A percentile compares a stretch with the other conserved stretches of the same genome.
Conservation (phyloP, 2,113 vertebrate species). For the Misgurnus anguillicaudatus region DNA sequence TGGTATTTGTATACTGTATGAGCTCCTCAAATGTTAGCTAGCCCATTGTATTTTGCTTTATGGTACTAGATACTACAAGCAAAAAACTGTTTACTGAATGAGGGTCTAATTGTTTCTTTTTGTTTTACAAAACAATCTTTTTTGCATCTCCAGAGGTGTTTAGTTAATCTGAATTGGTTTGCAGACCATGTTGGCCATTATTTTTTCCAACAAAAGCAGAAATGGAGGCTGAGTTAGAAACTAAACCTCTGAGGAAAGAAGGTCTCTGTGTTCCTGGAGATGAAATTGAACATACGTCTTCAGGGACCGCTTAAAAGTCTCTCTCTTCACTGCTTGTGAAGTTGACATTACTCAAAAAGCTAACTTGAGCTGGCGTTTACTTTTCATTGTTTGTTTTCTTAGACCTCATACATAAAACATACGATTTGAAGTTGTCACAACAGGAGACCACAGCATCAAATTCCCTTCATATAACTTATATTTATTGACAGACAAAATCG, state of each 20-base stretch:
- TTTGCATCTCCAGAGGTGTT: not conserved
- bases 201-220: conserved; percentile 28
- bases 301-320: conserved; percentile 56
- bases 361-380: conserved; percentile 53
- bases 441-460: conserved; percentile 48
- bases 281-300: conserved; percentile 39
- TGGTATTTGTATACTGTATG: too few relatives aligned
- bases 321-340: conserved; percentile 42
- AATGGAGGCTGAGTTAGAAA: not conserved
- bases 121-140: too few relatives aligned
- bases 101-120: not conserved
- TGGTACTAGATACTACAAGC: too few relatives aligned
- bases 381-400: conserved; percentile 55
- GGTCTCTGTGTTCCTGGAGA: conserved; percentile 40
- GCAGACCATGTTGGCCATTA: not conserved
- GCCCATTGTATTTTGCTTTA: too few relatives aligned
- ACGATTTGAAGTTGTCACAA: conserved; percentile 46
- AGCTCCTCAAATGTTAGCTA: too few relatives aligned
- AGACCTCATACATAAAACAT: conserved; percentile 62
- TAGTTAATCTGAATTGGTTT: not conserved
- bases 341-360: conserved; percentile 50
- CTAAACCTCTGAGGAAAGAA: conserved; percentile 29
- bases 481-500: conserved; percentile 55
- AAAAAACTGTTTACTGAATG: too few relatives aligned
- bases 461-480: conserved; percentile 45